Percentiles rank a stretch among this genome's conserved stretches.
phyloP scores from a whole-genome alignment of 1,140 invertebrate species.

The Phymorhynchus buccinoides region DNA sequence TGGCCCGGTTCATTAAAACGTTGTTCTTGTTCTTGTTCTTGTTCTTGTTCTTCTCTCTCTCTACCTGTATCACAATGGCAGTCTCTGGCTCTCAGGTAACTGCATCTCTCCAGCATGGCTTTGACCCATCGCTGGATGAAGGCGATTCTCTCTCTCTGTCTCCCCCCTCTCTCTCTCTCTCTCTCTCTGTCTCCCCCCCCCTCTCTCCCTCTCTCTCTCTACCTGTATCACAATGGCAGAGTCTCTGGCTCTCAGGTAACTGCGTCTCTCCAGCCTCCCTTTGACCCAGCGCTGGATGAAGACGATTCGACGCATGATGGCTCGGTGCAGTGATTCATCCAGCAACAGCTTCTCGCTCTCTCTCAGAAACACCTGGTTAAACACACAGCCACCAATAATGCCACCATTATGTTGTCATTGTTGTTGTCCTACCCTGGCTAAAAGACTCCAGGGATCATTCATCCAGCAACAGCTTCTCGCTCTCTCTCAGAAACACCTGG shows the following conservation, averaged over 20 bases:
- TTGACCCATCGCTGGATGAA: constrained; percentile 96
- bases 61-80: constrained; percentile 84
- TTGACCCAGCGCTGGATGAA: constrained; percentile 94
- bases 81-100: constrained; percentile 83
- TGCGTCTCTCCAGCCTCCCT: constrained; percentile 83
- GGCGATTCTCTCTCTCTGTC: background rate
- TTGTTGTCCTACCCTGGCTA: no score
- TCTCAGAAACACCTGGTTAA: constrained; percentile 86
- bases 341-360: constrained; percentile 91
- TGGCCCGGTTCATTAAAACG: no score
- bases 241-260: constrained; percentile 82
- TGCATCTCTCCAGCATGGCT: constrained; percentile 83
- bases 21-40: no score
- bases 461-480: constrained; percentile 94
- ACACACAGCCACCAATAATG: no score
- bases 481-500: constrained; percentile 84
- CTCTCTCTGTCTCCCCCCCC: background rate
- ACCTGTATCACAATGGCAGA: constrained; percentile 85
- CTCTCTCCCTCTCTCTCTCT: background rate
- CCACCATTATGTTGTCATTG: no score
- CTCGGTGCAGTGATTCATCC: constrained; percentile 91
- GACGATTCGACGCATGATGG: constrained; percentile 93
- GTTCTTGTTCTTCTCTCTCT: no score
- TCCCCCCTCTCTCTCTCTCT: background rate
- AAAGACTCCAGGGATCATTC: no score